Conservation (phyloP, 2,113 vertebrate genomes). For the Campylomormyrus numenius region DNA sequence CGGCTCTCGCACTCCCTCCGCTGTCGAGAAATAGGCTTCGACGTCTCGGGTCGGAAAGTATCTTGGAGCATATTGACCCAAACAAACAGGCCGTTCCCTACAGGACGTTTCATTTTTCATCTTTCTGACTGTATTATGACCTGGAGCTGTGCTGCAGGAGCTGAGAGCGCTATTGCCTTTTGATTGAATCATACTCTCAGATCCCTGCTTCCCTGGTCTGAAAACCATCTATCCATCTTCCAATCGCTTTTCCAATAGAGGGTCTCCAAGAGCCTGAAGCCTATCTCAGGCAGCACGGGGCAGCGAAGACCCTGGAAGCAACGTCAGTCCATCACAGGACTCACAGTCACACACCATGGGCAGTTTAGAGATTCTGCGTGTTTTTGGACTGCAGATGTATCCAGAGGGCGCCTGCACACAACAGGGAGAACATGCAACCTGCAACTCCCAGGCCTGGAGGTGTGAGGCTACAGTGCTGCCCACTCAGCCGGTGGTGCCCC, state of each 20-base stretch:
- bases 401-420: not conserved
- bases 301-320: not conserved
- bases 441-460: not conserved
- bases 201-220: not conserved
- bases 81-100: constrained; percentile 18
- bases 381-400: not conserved
- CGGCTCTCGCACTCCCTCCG: not conserved
- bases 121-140: constrained; percentile 15
- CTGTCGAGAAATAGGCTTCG: constrained; percentile 26
- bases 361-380: not conserved
- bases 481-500: too few species aligned
- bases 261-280: not conserved
- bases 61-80: constrained; percentile 32
- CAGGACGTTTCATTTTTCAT: constrained; percentile 30
- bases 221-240: constrained; percentile 1
- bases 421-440: not conserved
- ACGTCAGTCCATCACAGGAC: not conserved
- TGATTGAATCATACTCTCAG: constrained; percentile 6
- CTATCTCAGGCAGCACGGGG: not conserved
- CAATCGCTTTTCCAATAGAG: not conserved
- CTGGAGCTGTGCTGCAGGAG: not conserved
- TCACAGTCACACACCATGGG: not conserved
- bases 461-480: too few species aligned
- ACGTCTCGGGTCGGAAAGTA: constrained; percentile 21
- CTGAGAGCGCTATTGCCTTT: constrained; percentile 5